Conservation (phyloP, 2,797 vertebrate genomes). For the Paguma larvata region DNA sequence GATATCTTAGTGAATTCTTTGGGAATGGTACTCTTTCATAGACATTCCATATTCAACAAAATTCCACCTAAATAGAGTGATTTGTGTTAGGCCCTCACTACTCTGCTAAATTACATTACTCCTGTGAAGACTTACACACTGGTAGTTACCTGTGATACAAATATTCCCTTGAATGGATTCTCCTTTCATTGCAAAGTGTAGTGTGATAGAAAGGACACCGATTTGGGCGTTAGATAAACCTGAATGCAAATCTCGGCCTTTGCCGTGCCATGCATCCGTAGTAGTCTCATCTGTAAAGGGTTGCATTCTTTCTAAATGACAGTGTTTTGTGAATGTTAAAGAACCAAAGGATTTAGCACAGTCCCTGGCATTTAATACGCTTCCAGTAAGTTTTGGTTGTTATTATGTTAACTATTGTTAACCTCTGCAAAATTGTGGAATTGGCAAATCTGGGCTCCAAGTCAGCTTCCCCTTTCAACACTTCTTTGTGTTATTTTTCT, state of each 20-base stretch:
- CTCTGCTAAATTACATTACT: neutral
- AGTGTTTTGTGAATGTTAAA: constrained; percentile 7
- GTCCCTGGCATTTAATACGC: neutral
- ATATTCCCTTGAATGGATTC: neutral
- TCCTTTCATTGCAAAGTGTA: neutral
- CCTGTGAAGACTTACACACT: neutral
- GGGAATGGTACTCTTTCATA: constrained; percentile 13
- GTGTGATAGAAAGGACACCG: neutral
- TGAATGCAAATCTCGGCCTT: neutral
- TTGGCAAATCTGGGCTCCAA: neutral
- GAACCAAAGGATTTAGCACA: neutral
- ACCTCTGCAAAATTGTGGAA: neutral
- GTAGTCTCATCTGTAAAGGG: neutral
- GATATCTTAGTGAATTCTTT: constrained; percentile 20
- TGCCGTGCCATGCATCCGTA: neutral
- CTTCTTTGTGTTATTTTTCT: neutral
- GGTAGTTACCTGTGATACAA: neutral
- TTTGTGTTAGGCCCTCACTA: constrained; percentile 8
- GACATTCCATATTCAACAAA: constrained; percentile 2
- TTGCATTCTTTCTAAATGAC: neutral
- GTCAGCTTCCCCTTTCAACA: neutral
- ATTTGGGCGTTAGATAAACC: neutral
- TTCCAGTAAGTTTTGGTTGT: neutral
- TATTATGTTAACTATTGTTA: neutral
- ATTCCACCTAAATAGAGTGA: neutral